Conservation (phyloP, 2,113 vertebrate genomes). For the Barbus barbus region DNA sequence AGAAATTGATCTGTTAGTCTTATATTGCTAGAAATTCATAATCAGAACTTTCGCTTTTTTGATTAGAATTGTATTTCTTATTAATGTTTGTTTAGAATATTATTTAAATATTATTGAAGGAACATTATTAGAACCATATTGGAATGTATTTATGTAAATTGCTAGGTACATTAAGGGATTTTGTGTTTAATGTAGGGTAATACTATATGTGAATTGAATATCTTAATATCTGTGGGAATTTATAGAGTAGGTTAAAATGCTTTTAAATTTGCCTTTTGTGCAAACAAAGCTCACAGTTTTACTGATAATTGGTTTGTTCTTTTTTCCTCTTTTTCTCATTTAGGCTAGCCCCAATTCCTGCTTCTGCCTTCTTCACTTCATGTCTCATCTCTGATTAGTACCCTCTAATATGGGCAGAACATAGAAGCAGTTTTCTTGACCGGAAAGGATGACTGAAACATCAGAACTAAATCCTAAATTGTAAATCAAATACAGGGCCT, state of each 20-base stretch:
- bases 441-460: slow-evolving; percentile 43
- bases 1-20: background rate
- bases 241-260: background rate
- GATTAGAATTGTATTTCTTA: background rate
- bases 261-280: background rate
- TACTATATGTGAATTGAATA: background rate
- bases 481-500: slow-evolving; percentile 51
- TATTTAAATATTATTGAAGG: background rate
- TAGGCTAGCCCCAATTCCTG: slow-evolving; percentile 21
- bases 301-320: background rate
- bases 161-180: background rate
- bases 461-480: slow-evolving; percentile 56
- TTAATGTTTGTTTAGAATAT: background rate
- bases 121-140: background rate
- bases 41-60: background rate
- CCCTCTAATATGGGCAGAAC: slow-evolving; percentile 48
- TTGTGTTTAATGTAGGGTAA: background rate
- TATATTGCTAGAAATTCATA: background rate
- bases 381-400: background rate
- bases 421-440: slow-evolving; percentile 27
- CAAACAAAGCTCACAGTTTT: background rate
- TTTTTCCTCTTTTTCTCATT: slow-evolving; percentile 24
- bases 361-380: background rate
- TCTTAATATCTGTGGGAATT: background rate
- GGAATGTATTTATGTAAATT: background rate